phyloP scores from a whole-genome alignment of 2,113 vertebrate species.

The Eurypyga helias region DNA sequence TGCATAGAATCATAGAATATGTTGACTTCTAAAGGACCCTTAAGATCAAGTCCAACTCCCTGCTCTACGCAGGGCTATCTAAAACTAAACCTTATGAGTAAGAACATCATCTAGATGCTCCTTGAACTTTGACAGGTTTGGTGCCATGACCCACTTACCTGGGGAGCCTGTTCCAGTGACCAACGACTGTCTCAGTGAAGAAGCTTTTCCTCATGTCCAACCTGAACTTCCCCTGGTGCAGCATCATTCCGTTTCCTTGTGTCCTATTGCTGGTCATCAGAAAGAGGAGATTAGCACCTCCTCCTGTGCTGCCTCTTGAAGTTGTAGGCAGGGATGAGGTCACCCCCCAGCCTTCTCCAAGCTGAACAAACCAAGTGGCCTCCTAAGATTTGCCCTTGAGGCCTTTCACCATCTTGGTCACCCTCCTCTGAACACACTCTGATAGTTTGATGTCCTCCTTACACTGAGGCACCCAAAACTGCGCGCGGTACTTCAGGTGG shows the following conservation, averaged over 20 bases:
- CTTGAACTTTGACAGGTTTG: not conserved
- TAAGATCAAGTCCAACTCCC: not conserved
- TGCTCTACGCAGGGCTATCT: not conserved
- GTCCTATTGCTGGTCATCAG: not conserved
- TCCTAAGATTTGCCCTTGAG: not conserved
- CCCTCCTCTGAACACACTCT: not conserved
- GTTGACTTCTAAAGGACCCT: not conserved
- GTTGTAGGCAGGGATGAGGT: not conserved
- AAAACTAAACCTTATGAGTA: not conserved
- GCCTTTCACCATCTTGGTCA: not conserved
- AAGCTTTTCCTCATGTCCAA: not conserved
- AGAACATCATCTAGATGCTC: not conserved
- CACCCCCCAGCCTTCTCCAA: not conserved
- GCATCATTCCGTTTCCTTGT: not conserved
- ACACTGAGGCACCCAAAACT: not conserved
- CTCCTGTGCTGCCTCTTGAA: accelerated
- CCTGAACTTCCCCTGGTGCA: not conserved
- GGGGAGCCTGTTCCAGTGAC: not conserved
- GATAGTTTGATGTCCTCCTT: not conserved
- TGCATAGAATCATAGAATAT: not conserved
- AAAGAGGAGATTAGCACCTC: not conserved
- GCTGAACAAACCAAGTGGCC: not conserved
- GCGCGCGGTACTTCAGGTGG: accelerated
- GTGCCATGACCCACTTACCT: not conserved
- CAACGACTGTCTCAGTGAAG: not conserved